A percentile compares a stretch with the other conserved stretches of the same genome.
These are phyloP conservation scores for Tiphia femorata DNA, from an alignment of 2,888 invertebrate genomes.

Conservation along the genomic window DNA sequence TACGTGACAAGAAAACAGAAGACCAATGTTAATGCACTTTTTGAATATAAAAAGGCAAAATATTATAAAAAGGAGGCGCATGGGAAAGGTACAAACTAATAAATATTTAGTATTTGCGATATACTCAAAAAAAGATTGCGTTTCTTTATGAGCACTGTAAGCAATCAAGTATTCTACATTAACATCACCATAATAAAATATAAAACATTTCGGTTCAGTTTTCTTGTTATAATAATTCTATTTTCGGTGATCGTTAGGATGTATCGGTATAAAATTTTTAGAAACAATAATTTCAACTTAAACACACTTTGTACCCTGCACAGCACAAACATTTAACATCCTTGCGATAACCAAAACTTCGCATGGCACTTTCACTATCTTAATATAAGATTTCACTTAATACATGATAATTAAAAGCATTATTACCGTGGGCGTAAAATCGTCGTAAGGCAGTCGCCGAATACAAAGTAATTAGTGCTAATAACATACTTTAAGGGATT, in stretches of 20 bases:
- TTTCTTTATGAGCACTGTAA: no score
- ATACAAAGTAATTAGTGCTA: constrained; percentile 5
- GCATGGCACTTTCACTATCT: no score
- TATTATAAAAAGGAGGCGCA: no score
- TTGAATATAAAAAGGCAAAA: no score
- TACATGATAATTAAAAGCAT: background rate
- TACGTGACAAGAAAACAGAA: constrained; percentile 29
- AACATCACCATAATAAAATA: constrained; percentile 5
- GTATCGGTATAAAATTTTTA: constrained; percentile 34
- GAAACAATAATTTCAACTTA: constrained; percentile 13
- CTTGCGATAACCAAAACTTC: constrained; percentile 10
- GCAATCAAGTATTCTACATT: no score
- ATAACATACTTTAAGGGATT: constrained; percentile 29
- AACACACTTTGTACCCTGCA: constrained; percentile 15
- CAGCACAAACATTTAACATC: constrained; percentile 2
- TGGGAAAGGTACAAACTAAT: no score
- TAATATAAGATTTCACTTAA: no score
- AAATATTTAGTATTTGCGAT: no score
- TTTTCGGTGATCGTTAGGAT: constrained; percentile 15
- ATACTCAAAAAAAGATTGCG: no score
- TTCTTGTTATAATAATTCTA: constrained; percentile 29
- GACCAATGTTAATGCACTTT: no score
- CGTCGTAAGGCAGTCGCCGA: constrained; percentile 1
- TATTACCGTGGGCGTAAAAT: background rate
- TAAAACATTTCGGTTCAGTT: background rate